These are phyloP conservation scores for Eulithis prunata DNA, from an alignment of 2,888 invertebrate species.

Conservation along the genomic window DNA sequence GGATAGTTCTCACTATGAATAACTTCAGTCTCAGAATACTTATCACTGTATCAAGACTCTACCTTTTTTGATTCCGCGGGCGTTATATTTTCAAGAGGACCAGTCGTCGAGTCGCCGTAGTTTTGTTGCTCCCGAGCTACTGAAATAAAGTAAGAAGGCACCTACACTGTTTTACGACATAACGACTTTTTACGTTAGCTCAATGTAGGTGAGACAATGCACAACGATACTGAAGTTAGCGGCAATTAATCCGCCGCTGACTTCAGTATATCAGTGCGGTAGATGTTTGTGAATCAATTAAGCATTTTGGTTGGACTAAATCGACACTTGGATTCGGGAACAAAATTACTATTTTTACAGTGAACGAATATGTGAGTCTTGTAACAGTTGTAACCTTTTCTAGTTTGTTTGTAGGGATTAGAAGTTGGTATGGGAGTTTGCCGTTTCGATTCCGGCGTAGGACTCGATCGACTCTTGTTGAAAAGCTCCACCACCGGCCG, in stretches of 20 bases:
- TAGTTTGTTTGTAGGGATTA: constrained; percentile 37
- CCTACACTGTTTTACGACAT: neutral
- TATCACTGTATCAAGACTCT: neutral
- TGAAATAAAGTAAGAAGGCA: constrained; percentile 9
- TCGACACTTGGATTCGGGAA: too few species aligned
- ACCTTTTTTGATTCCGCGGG: constrained; percentile 44
- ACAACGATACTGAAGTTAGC: too few species aligned
- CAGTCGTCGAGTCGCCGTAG: constrained; percentile 42
- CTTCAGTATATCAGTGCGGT: too few species aligned
- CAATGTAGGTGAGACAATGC: too few species aligned
- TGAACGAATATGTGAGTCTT: too few species aligned
- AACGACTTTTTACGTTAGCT: too few species aligned
- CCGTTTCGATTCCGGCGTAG: constrained; percentile 14
- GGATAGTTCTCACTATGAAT: too few species aligned
- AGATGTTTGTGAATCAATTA: too few species aligned
- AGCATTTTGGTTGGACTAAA: too few species aligned
- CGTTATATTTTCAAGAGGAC: constrained; percentile 41
- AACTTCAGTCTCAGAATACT: too few species aligned
- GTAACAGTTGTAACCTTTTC: constrained; percentile 42
- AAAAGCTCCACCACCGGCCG: constrained; percentile 74
- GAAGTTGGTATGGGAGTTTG: constrained; percentile 31
- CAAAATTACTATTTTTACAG: too few species aligned
- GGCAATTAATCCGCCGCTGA: too few species aligned
- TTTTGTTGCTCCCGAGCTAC: constrained; percentile 26
- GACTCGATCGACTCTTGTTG: constrained; percentile 59